phyloP scores from a whole-genome alignment of 2,113 vertebrate species.

The Chloebia gouldiae region DNA sequence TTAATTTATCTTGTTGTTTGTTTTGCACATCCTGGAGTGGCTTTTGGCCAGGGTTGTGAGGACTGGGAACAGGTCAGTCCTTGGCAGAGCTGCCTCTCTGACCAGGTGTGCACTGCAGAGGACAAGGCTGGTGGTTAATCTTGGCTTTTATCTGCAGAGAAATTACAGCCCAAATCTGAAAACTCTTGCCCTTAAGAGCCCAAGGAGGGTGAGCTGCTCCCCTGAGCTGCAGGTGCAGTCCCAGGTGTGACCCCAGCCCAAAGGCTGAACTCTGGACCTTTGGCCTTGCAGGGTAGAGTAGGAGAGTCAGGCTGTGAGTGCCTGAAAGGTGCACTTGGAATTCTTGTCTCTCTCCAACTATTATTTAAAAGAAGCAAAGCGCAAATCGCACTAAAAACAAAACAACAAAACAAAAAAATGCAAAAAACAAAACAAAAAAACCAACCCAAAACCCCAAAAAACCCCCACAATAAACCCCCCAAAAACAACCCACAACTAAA shows the following conservation, averaged over 20 bases:
- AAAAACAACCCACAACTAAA: background rate
- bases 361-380: background rate
- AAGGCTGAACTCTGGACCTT: rapidly evolving
- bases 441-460: background rate
- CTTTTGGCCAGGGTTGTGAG: background rate
- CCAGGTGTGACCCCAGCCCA: background rate
- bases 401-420: background rate
- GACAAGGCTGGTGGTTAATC: background rate
- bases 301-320: background rate
- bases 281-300: background rate
- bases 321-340: background rate
- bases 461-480: too few species aligned
- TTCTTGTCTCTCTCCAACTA: background rate
- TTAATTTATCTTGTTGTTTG: background rate
- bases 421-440: background rate
- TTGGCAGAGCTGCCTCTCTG: background rate
- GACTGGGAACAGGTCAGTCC: background rate
- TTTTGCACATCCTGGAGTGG: background rate
- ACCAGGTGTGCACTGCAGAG: background rate
- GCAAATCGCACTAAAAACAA: background rate
- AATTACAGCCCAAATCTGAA: background rate
- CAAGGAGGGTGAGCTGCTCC: background rate
- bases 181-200: background rate
- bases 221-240: background rate
- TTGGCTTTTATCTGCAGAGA: background rate